Evolutionary conservation across 23 tunicate species (phyloP), one percentile per base, ranked within the genome.

Genomic region (Diplosoma virens): DNA sequence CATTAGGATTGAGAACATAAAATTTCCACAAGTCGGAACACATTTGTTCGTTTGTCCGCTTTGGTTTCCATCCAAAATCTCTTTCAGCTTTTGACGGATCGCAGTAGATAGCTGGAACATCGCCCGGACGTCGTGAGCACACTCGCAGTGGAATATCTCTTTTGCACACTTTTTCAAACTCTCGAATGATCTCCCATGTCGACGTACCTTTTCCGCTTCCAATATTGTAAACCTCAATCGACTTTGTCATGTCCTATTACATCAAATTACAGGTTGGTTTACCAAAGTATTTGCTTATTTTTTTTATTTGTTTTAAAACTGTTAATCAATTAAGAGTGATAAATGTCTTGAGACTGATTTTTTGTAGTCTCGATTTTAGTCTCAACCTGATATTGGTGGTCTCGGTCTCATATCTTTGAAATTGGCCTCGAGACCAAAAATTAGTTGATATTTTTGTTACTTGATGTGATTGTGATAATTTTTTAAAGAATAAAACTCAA

Each of bases 1-100:
- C 99, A 77, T 84, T 76, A 63, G 99, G 99, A 30, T 95, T 95
- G 7, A 79, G 72, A 2, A 30, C n/a, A 33, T 95, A 92, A 78
- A 93, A 95, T 41, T 85, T 53, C 99, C 99, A 95, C 78, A 95
- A 58, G 47, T 95, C 99, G 21, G 71, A 86, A 33, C 99, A 95
- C 99, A 95, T 95, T 46, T 95, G 78, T 25, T 75, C 70, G 34
- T 77, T 72, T 14, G 82, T 72, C 34, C 83, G 58, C 28, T 79
- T 86, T 27, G 90, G 81, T 47, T 66, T 94, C 99, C 99, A 94
- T n/a, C 81, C 94, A 33, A 93, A 75, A 1, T 87, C 87, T 61
- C 59, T 81, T 33, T 89, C 82, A 33, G 99, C 95, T 58, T 84
- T 83, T 29, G 63, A 26, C 3, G 99, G 88, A 46, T 95, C 96